Evolutionary conservation across 2,888 invertebrate species (phyloP), one percentile per base, ranked within the genome.

Genomic region (Oscheius sp.): DNA sequence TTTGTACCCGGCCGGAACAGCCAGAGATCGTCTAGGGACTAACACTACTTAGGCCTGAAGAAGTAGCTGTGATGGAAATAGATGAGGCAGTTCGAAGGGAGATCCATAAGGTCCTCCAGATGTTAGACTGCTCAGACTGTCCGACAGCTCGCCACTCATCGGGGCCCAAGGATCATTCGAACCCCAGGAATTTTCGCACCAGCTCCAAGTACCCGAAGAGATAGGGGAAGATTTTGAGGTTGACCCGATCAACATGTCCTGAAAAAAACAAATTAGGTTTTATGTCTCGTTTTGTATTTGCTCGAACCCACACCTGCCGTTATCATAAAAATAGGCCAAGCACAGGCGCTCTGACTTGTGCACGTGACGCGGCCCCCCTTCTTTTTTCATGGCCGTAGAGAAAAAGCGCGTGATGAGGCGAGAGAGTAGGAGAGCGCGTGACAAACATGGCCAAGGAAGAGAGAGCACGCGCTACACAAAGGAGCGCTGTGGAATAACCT

Each of bases 51-150:
- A 81, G 53, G 81, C 81, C 65, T 81, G 81, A 47, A 79, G 75
- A 50, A 81, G 78, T 37, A 81, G 74, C 65, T 78, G 78, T 5
- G 78, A 78, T 63, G 78, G 78, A 53, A 78, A 78, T 68, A 81
- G 71, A 58, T 81, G 79, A 42, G 76, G 75, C 65, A 81, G 72
- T 65, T 81, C 81, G 76, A 81, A 78, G 75, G 71, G 76, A 70
- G 65, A 73, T 53, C 55, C 76, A 74, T 59, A 77, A 66, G 53
- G 73, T 73, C 68, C 76, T 21, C 63, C 63, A 63, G 47, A 29
- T 21, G 42, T 48, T 32, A 58, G 58, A 76, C 68, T 53, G 29
- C 50, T 62, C n/a, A 63, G 21, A 53, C 53, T 48, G 62, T 60
- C 59, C 42, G 66, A 35, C 71, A 57, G 63, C 42, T 60, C 78